These are phyloP conservation scores for Bubo bubo DNA, from an alignment of 2,113 vertebrate genomes.

Conservation along the genomic window DNA sequence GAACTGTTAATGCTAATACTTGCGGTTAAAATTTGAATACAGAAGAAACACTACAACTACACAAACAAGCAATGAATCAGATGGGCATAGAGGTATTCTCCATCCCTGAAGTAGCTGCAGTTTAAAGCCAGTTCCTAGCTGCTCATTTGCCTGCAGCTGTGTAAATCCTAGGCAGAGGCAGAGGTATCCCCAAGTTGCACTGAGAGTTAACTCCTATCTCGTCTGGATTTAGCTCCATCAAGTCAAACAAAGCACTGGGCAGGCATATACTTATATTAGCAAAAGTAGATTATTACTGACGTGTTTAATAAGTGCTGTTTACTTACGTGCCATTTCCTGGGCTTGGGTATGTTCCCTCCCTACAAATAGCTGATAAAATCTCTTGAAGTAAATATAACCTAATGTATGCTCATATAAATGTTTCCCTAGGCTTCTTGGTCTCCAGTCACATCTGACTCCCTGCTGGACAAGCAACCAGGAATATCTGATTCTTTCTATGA, in stretches of 20 bases:
- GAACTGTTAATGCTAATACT: neutral
- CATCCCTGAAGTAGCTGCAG: neutral
- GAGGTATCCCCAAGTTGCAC: neutral
- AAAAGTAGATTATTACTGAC: neutral
- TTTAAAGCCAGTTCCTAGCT: neutral
- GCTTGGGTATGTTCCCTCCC: neutral
- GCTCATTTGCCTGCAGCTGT: neutral
- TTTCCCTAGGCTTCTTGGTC: neutral
- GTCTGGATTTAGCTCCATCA: neutral
- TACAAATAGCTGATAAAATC: neutral
- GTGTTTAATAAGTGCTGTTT: neutral
- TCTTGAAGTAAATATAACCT: neutral
- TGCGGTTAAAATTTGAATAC: neutral
- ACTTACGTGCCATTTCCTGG: neutral
- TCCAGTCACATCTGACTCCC: neutral
- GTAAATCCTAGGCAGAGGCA: neutral
- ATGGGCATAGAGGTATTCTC: neutral
- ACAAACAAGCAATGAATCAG: neutral
- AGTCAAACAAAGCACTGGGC: neutral
- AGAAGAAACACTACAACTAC: neutral
- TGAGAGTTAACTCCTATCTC: neutral
- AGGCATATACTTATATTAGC: neutral
- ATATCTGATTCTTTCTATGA: neutral
- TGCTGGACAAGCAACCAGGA: neutral
- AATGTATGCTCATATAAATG: neutral